A percentile compares a stretch with the other conserved stretches of the same genome.
Evolutionary conservation across 2,888 invertebrate genomes (phyloP).

Genomic region (Neoascia interrupta): DNA sequence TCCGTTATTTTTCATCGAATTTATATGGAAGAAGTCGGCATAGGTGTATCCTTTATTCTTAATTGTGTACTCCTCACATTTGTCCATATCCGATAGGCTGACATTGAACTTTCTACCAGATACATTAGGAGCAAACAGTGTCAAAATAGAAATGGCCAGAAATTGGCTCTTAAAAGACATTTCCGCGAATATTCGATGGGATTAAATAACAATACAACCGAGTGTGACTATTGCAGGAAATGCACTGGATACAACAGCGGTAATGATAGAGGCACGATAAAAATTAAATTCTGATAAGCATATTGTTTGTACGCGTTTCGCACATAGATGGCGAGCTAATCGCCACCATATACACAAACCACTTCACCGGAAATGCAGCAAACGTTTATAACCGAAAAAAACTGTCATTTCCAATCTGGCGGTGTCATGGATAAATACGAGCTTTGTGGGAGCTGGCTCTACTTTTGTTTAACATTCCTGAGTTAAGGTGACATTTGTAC

Average conservation of each 20-base stretch:
- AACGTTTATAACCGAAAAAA: too few species aligned
- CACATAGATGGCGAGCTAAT: background rate
- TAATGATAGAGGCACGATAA: too few species aligned
- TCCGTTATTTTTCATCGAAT: constrained; percentile 74
- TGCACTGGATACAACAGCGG: too few species aligned
- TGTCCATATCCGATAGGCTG: constrained; percentile 74
- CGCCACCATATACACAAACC: too few species aligned
- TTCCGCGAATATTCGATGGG: background rate
- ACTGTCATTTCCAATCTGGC: too few species aligned
- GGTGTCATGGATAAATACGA: too few species aligned
- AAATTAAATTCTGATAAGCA: background rate
- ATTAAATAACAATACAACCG: background rate
- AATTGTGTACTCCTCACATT: constrained; percentile 82
- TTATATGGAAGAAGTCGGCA: constrained; percentile 82
- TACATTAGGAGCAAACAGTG: background rate
- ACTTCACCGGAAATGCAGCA: too few species aligned
- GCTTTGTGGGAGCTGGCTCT: too few species aligned
- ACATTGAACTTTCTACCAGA: constrained; percentile 74
- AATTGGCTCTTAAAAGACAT: constrained; percentile 12
- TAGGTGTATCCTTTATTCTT: constrained; percentile 82
- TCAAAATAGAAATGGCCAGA: background rate
- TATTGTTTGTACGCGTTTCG: background rate
- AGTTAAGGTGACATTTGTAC: too few species aligned
- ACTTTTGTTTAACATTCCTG: too few species aligned
- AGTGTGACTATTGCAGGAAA: constrained; percentile 4